phyloP scores from a whole-genome alignment of 2,113 vertebrate species.

The Ascaphus truei region DNA sequence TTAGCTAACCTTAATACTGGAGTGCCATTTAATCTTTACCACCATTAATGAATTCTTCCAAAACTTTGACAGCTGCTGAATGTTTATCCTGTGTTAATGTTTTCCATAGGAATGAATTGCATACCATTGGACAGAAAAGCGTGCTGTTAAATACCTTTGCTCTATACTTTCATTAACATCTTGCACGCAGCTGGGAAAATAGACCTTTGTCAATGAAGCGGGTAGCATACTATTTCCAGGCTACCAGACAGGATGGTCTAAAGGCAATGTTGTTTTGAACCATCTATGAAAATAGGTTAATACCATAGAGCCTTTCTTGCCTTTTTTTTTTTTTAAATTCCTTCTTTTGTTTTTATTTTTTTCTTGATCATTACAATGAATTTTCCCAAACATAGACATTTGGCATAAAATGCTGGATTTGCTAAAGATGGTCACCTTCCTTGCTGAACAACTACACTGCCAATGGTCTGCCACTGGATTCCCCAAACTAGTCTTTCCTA shows the following conservation, averaged over 20 bases:
- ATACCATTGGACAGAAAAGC: slow-evolving; percentile 19
- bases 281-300: too few relatives aligned
- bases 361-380: too few relatives aligned
- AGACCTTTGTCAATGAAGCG: slow-evolving; percentile 11
- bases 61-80: slow-evolving; percentile 30
- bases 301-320: too few relatives aligned
- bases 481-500: too few relatives aligned
- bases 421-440: too few relatives aligned
- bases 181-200: slow-evolving; percentile 31
- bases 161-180: slow-evolving; percentile 23
- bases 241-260: background rate
- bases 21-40: slow-evolving; percentile 23
- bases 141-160: slow-evolving; percentile 20
- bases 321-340: too few relatives aligned
- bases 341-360: too few relatives aligned
- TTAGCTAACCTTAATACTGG: slow-evolving; percentile 4
- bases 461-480: too few relatives aligned
- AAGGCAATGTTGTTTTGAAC: too few relatives aligned
- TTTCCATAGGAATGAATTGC: slow-evolving; percentile 28
- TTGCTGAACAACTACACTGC: too few relatives aligned
- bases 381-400: too few relatives aligned
- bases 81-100: slow-evolving; percentile 34
- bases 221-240: background rate
- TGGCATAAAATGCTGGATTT: too few relatives aligned
- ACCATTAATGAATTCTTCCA: slow-evolving; percentile 14